Base-by-base conservation (phyloP, 2,888 invertebrate genomes). In the Hirudinaria manillensis region DNA sequence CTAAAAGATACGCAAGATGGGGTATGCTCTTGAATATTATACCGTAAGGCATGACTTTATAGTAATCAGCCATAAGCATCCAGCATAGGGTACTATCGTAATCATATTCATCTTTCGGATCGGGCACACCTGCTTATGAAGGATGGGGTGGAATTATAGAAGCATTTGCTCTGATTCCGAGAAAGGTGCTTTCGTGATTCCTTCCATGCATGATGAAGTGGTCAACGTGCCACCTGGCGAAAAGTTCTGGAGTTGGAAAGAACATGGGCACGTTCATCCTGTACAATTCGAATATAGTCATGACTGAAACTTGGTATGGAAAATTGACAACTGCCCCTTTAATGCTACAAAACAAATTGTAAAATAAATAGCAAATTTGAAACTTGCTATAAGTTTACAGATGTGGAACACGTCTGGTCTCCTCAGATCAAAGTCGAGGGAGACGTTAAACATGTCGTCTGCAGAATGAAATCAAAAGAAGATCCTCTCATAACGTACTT, bases 121-220 rank as follows among this genome's bases (percentile, higher is more conserved):
- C 76, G 13, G 78, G 77, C 4, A 76, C 7, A 2, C 38, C 19
- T 6, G n/a, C 1, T 53, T 77, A 55, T 13, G 76, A 74, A 1
- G n/a, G 4, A 75, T 75, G 75, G 10, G 76, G 56, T 78, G 86
- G 91, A 34, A 78, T 71, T 38, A 53, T 55, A 2, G 78, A 78
- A 2, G 45, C 51, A 10, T 32, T 36, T 7, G 55, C 2, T n/a
- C 74, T 68, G n/a, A 29, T 19, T 4, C 38, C 16, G 3, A 76
- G 51, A 45, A 74, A 56, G n/a, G 68, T 70, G 6, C 75, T 75
- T 4, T 34, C 70, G 68, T 66, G 75, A 3, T 74, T 76, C 34
- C 76, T 68, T 36, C 76, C 78, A n/a, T 68, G 68, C 75, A 78
- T 75, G 51, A 78, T 51, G 55, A 66, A 51, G 76, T 78, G 56